Conservation (phyloP, 2,888 invertebrate species). For the Hirtodrosophila trivittata region DNA sequence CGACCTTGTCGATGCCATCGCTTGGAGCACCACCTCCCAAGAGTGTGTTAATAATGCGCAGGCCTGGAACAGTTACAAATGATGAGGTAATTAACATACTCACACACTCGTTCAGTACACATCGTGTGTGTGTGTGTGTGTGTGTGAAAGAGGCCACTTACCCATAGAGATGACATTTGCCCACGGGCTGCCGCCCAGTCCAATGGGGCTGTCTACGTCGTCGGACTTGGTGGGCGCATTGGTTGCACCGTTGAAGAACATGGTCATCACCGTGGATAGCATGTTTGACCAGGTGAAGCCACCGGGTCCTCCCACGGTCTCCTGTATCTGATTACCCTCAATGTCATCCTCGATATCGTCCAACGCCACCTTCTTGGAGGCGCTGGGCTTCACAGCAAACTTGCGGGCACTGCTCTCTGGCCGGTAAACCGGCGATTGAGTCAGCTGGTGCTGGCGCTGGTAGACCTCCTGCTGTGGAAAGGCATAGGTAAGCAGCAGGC, state of each 20-base stretch:
- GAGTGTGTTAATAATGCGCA: slow-evolving; percentile 93
- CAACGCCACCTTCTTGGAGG: slow-evolving; percentile 92
- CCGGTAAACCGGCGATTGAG: slow-evolving; percentile 70
- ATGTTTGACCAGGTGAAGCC: slow-evolving; percentile 96
- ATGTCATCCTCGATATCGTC: slow-evolving; percentile 93
- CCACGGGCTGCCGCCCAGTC: slow-evolving; percentile 92
- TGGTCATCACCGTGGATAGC: slow-evolving; percentile 93
- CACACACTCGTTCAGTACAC: too few species aligned
- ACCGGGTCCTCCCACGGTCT: slow-evolving; percentile 86
- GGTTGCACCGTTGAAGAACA: slow-evolving; percentile 90
- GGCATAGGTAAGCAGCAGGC: slow-evolving; percentile 88
- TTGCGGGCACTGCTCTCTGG: slow-evolving; percentile 85
- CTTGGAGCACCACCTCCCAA: slow-evolving; percentile 90
- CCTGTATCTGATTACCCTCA: slow-evolving; percentile 90
- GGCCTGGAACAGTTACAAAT: slow-evolving; percentile 83
- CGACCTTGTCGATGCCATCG: slow-evolving; percentile 95
- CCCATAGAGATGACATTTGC: slow-evolving; percentile 93
- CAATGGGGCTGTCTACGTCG: slow-evolving; percentile 87
- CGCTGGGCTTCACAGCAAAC: slow-evolving; percentile 94
- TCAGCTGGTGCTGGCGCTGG: slow-evolving; percentile 69
- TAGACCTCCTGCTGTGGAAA: slow-evolving; percentile 86
- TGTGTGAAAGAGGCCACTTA: too few species aligned
- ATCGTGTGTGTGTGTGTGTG: too few species aligned
- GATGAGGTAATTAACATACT: too few species aligned
- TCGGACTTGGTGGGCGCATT: slow-evolving; percentile 91